Conservation (phyloP, 2,113 vertebrate genomes). For the Ctenomys sociabilis region DNA sequence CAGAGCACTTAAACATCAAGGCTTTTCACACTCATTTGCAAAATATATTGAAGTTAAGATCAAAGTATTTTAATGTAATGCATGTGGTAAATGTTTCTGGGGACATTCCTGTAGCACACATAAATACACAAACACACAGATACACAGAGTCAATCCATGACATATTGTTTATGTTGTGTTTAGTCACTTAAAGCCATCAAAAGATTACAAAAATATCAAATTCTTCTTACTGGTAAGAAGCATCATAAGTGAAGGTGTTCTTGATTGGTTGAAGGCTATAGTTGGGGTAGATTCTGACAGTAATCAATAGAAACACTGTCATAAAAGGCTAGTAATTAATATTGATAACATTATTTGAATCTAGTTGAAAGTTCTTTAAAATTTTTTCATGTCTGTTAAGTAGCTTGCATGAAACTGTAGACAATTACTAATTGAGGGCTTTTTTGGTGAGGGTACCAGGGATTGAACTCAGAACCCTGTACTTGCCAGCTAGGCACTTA, state of each 20-base stretch:
- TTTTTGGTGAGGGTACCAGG: too few species aligned
- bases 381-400: background rate
- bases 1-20: background rate
- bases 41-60: background rate
- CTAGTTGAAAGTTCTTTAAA: background rate
- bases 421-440: background rate
- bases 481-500: too few species aligned
- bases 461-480: too few species aligned
- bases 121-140: background rate
- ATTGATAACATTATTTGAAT: background rate
- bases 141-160: background rate
- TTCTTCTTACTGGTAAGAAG: background rate
- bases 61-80: fast-evolving
- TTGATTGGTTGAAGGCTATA: background rate
- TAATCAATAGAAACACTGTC: background rate
- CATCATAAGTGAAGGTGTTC: background rate
- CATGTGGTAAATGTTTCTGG: background rate
- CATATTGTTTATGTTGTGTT: background rate
- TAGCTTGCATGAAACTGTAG: background rate
- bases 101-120: background rate
- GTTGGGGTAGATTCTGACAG: background rate
- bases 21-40: background rate
- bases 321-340: background rate
- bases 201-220: background rate
- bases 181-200: background rate